Base-by-base conservation (phyloP, 2,113 vertebrate species). In the Diadophis punctatus region DNA sequence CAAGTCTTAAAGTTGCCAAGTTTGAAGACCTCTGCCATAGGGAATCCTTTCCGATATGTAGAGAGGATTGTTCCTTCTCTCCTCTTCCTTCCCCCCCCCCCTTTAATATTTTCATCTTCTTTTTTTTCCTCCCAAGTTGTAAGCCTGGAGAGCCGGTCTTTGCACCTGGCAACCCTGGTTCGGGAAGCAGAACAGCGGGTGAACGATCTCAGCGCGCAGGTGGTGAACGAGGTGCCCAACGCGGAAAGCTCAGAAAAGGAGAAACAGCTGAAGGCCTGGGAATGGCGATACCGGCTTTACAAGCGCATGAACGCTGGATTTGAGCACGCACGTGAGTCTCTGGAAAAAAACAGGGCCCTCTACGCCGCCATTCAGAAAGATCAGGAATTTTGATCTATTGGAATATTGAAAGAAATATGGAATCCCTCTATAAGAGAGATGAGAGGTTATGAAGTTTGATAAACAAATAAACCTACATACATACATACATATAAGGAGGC, bases 241-340 rank as follows among this genome's bases (percentile, higher is more conserved):
- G 56, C 98, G 0, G 98, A 98, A 95, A 97, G 96, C 90, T 98
- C 98, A 0, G 98, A 98, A 58, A 98, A 96, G 51, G 98, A 99
- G 95, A 97, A 98, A 92, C 98, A 99, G 95, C 98, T 99, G 12
- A 98, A 98, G 94, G 97, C 98, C 93, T 99, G 99, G 98, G 98
- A 99, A 93, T 98, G 99, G 99, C 97, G 98, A 48, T 98, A 98
- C 60, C 97, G 97, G 97, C 98, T 99, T 63, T 99, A 98, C 96
- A 97, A 98, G 90, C 98, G 98, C 95, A 99, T 99, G 99, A 98
- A 98, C 96, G 98, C 98, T 3, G 99, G 98, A 92, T 99, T 98
- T 94, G 98, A 99, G 95, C 99, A 99, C 22, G 98, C 99, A 55
- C 97, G 99, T 99, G 97, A 98, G 98, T 97, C 55, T 74, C 86